A percentile compares a stretch with the other conserved stretches of the same genome.
phyloP scores from a whole-genome alignment of 2,888 invertebrate species.

The Mythimna ferrago region DNA sequence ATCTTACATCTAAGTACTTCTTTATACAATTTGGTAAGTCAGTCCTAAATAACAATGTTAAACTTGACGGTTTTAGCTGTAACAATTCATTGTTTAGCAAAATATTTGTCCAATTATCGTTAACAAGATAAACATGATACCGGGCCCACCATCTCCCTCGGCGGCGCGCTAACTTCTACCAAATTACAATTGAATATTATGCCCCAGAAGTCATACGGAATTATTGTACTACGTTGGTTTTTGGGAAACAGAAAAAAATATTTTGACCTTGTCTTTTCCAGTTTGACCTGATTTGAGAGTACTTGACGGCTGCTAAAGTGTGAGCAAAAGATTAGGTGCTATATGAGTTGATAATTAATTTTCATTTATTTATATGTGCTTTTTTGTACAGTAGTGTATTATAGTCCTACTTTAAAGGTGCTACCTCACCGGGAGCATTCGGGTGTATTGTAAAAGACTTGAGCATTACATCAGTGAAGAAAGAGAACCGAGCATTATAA shows the following conservation, averaged over 20 bases:
- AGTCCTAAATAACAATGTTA: constrained; percentile 24
- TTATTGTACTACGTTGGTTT: constrained; percentile 22
- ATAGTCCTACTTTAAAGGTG: too few relatives aligned
- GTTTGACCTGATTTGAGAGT: background rate
- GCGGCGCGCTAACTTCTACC: constrained; percentile 44
- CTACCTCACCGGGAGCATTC: too few relatives aligned
- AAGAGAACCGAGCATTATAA: too few relatives aligned
- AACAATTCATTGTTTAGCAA: constrained; percentile 49
- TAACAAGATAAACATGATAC: constrained; percentile 50
- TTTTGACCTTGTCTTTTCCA: background rate
- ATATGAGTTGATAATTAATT: too few relatives aligned
- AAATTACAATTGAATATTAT: constrained; percentile 60
- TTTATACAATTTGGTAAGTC: background rate
- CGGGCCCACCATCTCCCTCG: constrained; percentile 12
- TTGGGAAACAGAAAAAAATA: constrained; percentile 5
- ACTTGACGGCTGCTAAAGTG: background rate
- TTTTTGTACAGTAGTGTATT: too few relatives aligned
- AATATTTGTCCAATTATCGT: constrained; percentile 63
- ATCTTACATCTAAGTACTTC: background rate
- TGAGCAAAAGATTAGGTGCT: too few relatives aligned
- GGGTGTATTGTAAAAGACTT: too few relatives aligned
- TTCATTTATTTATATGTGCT: too few relatives aligned
- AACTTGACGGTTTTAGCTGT: constrained; percentile 33
- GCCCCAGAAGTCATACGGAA: constrained; percentile 31
- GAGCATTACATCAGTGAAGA: too few relatives aligned